These are phyloP conservation scores for Carcina quercana DNA, from an alignment of 2,888 invertebrate genomes.

Conservation along the genomic window DNA sequence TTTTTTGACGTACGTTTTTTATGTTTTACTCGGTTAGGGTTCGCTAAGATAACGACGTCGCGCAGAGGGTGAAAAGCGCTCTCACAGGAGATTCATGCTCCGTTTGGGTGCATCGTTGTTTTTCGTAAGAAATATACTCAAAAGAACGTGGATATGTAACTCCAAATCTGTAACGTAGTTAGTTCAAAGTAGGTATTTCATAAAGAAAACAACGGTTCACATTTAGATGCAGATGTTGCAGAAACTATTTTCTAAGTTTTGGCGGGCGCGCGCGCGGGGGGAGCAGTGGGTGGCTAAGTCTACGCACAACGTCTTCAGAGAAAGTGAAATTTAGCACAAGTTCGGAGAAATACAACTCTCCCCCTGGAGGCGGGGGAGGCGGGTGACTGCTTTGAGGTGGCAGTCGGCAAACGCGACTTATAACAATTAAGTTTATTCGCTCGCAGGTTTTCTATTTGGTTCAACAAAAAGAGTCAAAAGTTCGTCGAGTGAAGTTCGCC, in stretches of 20 bases:
- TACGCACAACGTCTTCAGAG: conserved; percentile 70
- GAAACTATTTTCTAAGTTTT: conserved; percentile 52
- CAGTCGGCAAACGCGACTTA: conserved; percentile 62
- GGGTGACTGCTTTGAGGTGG: conserved; percentile 40
- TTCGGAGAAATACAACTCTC: conserved; percentile 69
- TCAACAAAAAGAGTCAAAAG: conserved; percentile 29
- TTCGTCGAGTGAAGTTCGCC: conserved; percentile 16
- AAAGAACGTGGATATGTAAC: neutral
- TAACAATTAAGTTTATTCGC: conserved; percentile 72
- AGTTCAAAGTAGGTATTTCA: neutral
- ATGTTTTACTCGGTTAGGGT: conserved; percentile 71
- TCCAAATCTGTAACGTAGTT: neutral
- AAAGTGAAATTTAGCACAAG: conserved; percentile 75
- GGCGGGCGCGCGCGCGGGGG: conserved; percentile 39
- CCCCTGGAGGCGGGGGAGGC: conserved; percentile 39
- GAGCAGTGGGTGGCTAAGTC: conserved; percentile 58
- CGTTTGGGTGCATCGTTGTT: conserved; percentile 11
- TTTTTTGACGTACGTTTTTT: conserved; percentile 74
- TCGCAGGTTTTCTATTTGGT: conserved; percentile 54
- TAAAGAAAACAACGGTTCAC: too few relatives aligned
- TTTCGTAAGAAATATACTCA: conserved; percentile 9
- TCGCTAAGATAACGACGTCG: conserved; percentile 70
- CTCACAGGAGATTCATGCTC: conserved; percentile 44
- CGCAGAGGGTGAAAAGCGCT: conserved; percentile 51
- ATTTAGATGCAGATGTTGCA: conserved; percentile 21